Percentiles rank a stretch among this genome's conserved stretches.
phyloP scores from a whole-genome alignment of 2,113 vertebrate genomes.

The Engraulis encrasicolus region DNA sequence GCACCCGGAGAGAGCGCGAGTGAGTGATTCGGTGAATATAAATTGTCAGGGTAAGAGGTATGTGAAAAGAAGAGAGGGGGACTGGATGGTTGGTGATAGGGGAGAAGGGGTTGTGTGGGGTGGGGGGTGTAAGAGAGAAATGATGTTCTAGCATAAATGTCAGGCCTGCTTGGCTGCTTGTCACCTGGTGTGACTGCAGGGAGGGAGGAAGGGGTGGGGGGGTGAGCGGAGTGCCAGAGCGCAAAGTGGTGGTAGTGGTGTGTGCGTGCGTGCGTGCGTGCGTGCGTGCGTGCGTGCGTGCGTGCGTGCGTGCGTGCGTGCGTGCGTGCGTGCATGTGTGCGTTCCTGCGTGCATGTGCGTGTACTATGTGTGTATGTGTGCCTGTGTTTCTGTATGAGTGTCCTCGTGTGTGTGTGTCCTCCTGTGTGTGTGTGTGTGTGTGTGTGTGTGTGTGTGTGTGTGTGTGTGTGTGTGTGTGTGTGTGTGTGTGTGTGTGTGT shows the following conservation, averaged over 20 bases:
- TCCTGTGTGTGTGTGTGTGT: too few relatives aligned
- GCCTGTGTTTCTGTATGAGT: too few relatives aligned
- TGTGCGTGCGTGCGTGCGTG: neutral
- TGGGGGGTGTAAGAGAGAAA: neutral
- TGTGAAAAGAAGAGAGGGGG: neutral
- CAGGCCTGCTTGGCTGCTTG: constrained; percentile 16
- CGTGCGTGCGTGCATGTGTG: neutral
- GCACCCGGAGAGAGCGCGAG: neutral
- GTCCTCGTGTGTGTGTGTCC: too few relatives aligned
- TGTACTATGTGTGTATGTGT: too few relatives aligned
- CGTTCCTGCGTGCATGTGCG: too few relatives aligned
- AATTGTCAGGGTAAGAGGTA: neutral
- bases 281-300: neutral
- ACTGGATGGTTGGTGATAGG: too few relatives aligned
- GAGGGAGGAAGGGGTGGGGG: neutral
- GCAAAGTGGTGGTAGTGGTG: too few relatives aligned
- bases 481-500: constrained; percentile 12
- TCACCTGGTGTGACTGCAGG: constrained; percentile 5
- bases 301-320: too few relatives aligned
- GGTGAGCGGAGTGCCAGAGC: neutral
- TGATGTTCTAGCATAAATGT: constrained; percentile 19
- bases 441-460: too few relatives aligned
- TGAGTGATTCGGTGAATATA: neutral
- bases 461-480: neutral
- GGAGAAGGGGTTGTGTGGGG: too few relatives aligned